These are phyloP conservation scores for Aporophyla nigra DNA, from an alignment of 2,888 invertebrate species.

Conservation along the genomic window DNA sequence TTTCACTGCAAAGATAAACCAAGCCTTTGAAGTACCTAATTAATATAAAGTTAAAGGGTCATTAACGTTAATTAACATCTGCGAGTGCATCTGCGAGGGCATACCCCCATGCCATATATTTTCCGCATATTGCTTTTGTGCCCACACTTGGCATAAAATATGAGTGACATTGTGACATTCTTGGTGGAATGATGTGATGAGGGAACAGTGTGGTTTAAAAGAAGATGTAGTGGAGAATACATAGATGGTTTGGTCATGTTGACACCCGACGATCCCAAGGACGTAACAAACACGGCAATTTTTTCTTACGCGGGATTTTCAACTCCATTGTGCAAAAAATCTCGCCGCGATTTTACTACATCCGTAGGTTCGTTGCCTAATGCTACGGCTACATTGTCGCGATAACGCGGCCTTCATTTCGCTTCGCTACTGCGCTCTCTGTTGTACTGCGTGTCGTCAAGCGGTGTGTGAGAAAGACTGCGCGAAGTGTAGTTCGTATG, in stretches of 20 bases:
- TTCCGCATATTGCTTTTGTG: slow-evolving; percentile 30
- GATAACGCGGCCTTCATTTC: background rate
- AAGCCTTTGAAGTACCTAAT: slow-evolving; percentile 14
- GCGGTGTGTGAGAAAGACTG: background rate
- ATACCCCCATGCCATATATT: slow-evolving; percentile 40
- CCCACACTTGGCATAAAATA: slow-evolving; percentile 45
- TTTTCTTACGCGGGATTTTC: too few relatives aligned
- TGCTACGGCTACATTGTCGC: background rate
- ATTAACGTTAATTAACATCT: slow-evolving; percentile 29
- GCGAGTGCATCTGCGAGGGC: slow-evolving; percentile 12
- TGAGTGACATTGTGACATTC: slow-evolving; percentile 31
- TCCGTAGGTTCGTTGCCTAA: too few relatives aligned
- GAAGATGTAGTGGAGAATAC: too few relatives aligned
- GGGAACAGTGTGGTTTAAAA: too few relatives aligned
- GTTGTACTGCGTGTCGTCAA: background rate
- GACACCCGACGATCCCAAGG: too few relatives aligned
- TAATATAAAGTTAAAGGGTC: slow-evolving; percentile 29
- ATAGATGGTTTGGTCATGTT: too few relatives aligned
- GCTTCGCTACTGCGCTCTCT: background rate
- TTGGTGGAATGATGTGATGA: background rate
- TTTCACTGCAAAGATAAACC: slow-evolving; percentile 19
- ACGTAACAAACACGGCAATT: too few relatives aligned
- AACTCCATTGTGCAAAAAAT: too few relatives aligned
- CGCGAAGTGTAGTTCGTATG: background rate
- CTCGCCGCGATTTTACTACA: too few relatives aligned